Conservation (phyloP, 2,888 invertebrate genomes). For the Pandemis corylana region DNA sequence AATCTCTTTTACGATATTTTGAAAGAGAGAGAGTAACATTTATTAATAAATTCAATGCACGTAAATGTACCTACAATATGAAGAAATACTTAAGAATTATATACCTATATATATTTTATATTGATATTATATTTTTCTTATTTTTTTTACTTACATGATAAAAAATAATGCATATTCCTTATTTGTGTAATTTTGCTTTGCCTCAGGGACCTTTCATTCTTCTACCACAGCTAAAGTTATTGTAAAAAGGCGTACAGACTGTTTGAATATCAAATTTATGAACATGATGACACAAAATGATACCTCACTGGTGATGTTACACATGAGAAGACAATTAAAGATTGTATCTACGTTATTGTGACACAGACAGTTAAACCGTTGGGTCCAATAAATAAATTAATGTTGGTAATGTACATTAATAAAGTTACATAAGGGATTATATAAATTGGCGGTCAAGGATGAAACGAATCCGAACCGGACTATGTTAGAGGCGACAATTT, state of each 20-base stretch:
- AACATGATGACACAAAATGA: constrained; percentile 20
- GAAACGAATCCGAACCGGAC: neutral
- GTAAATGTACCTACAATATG: too few relatives aligned
- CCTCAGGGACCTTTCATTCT: too few relatives aligned
- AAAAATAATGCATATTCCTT: too few relatives aligned
- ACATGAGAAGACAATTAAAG: constrained; percentile 10
- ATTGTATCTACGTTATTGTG: constrained; percentile 10
- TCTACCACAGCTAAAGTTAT: too few relatives aligned
- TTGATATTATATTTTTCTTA: too few relatives aligned
- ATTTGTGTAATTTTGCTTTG: too few relatives aligned
- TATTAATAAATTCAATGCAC: too few relatives aligned
- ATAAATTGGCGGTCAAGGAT: neutral
- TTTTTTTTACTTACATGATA: too few relatives aligned
- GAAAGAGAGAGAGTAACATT: too few relatives aligned
- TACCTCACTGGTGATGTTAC: neutral
- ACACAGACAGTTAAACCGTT: neutral
- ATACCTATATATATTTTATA: too few relatives aligned
- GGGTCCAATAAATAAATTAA: constrained; percentile 12
- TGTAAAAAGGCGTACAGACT: constrained; percentile 1
- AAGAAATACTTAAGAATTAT: too few relatives aligned
- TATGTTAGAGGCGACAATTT: neutral
- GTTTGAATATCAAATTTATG: neutral
- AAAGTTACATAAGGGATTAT: neutral
- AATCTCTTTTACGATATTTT: too few relatives aligned
- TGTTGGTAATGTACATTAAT: neutral